phyloP scores from a whole-genome alignment of 2,888 invertebrate species.

The Meloe dianella region DNA sequence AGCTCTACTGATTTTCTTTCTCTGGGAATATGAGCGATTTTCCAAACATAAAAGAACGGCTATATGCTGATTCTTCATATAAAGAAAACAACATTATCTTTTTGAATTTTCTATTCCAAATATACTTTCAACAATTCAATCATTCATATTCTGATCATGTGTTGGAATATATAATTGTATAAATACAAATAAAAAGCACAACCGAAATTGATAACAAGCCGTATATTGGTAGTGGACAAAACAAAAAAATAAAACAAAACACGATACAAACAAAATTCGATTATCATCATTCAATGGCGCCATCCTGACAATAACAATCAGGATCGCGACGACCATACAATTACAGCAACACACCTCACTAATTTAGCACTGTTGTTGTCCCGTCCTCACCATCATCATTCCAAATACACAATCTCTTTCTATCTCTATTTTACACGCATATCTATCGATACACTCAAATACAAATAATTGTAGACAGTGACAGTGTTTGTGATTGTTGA shows the following conservation, averaged over 20 bases:
- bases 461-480: slow-evolving; percentile 33
- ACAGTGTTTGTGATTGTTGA: slow-evolving; percentile 33
- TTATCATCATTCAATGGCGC: background rate
- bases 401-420: background rate
- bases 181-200: background rate
- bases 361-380: background rate
- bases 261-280: background rate
- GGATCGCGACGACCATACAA: slow-evolving; percentile 1
- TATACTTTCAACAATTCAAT: no score
- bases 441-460: slow-evolving; percentile 21
- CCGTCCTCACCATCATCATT: background rate
- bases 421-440: background rate
- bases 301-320: background rate
- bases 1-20: no score
- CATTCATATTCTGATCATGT: background rate
- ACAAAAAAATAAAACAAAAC: background rate
- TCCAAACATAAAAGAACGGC: background rate
- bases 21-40: background rate
- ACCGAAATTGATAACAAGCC: background rate
- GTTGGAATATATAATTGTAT: background rate
- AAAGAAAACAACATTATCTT: background rate
- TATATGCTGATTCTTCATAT: background rate
- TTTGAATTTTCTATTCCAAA: no score
- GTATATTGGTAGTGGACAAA: background rate
- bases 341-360: background rate